Evolutionary conservation across 2,113 vertebrate genomes (phyloP), one percentile per base, ranked within the genome.

Genomic region (Notothenia rossii): DNA sequence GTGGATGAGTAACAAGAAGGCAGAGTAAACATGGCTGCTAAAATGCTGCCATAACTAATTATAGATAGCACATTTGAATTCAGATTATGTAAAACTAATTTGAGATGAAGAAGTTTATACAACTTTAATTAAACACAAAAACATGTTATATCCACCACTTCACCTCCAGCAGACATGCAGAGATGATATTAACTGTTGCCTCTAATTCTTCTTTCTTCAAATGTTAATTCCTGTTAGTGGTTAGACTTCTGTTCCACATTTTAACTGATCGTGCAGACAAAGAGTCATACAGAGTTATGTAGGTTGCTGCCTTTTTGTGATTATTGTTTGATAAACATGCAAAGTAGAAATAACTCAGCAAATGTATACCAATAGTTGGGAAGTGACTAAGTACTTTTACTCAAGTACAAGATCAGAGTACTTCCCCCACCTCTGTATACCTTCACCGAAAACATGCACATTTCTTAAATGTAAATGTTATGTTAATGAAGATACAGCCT

Each of bases 1-100:
- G 46, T 36, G 69, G 36, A 60, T 53, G 40, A 43, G 12, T 53
- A 62, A 74, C 60, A 55, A 67, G 22, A 45, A 36, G 54, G 12
- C 10, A 29, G 15, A 33, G n/a, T n/a, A 45, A 49, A 49, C 7
- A 61, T 0, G 18, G 17, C 22, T 40, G 7, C 46, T 15, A 46
- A 11, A 36, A 5, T 22, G 22, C 29, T 43, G 60, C 15, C 10
- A 50, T 20, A 10, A 14, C 9, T 53, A 11, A 50, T 15, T 4
- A 64, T 36, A 49, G 40, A 43, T n/a, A 12, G 5, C n/a, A 14
- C 7, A 33, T n/a, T 25, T 11, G 10, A 33, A 17, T 40, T 64
- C 17, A 8, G 33, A 18, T 66, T 18, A 9, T 64, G 22, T 6
- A 40, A 49, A 9, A 45, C 33, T 58, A 14, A 43, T 10, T 45